Conservation (phyloP, 2,797 vertebrate genomes). For the Melopsittacus undulatus region DNA sequence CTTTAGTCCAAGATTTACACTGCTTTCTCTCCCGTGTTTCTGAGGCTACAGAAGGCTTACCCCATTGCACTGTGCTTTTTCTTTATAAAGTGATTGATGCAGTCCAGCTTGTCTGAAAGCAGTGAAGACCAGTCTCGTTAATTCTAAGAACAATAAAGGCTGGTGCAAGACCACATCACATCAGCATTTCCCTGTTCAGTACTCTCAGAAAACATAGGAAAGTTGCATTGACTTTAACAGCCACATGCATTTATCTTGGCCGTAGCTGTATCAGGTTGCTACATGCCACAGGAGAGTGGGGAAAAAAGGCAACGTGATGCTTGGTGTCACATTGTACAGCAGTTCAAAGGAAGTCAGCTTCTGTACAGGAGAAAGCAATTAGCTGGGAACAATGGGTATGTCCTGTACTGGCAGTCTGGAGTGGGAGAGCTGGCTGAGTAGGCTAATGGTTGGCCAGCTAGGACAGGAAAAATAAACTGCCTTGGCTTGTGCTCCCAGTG, state of each 20-base stretch:
- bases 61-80: neutral
- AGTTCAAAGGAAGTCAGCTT: constrained; percentile 10
- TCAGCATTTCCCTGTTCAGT: neutral
- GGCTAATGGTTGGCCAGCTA: neutral
- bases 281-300: neutral
- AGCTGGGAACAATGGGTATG: neutral
- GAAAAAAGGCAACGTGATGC: constrained; percentile 4
- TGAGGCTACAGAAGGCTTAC: neutral
- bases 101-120: neutral
- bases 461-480: neutral
- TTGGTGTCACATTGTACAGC: constrained; percentile 33
- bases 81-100: neutral
- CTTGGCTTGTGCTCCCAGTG: neutral
- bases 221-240: neutral
- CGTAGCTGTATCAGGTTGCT: constrained; percentile 6
- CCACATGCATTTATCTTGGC: neutral
- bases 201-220: neutral
- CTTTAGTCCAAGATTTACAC: neutral
- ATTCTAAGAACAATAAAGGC: neutral
- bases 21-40: neutral
- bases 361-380: neutral
- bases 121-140: neutral
- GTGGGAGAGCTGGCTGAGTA: neutral
- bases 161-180: neutral
- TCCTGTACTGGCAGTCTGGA: neutral